Conservation (phyloP, 1,140 invertebrate genomes). For the Trichoplusia ni region DNA sequence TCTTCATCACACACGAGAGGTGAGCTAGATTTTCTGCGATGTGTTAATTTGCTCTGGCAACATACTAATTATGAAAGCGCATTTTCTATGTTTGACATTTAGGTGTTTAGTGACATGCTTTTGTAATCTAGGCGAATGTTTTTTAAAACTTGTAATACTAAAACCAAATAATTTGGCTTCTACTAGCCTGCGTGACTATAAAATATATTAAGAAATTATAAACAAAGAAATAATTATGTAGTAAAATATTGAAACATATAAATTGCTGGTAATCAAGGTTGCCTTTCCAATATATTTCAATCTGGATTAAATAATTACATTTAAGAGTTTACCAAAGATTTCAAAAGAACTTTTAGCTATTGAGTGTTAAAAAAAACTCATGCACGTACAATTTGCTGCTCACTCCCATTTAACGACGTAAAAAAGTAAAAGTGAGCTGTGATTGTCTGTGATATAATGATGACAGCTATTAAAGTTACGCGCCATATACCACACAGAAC, state of each 20-base stretch:
- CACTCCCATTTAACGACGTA: constrained; percentile 21
- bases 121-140: too few species aligned
- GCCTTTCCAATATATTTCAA: background rate
- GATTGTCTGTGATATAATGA: constrained; percentile 32
- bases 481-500: background rate
- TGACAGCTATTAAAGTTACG: constrained; percentile 22
- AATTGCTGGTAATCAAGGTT: background rate
- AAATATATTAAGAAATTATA: too few species aligned
- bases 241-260: background rate
- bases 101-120: too few species aligned
- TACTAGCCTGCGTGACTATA: too few species aligned
- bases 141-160: too few species aligned
- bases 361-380: constrained; percentile 3
- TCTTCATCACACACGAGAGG: background rate
- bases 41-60: constrained; percentile 19
- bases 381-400: constrained; percentile 18
- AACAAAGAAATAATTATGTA: background rate
- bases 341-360: background rate
- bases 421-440: constrained; percentile 34
- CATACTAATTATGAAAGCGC: too few species aligned
- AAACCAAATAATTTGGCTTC: too few species aligned
- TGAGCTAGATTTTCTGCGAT: constrained; percentile 12
- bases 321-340: too few species aligned
- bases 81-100: too few species aligned
- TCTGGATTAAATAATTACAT: too few species aligned